phyloP scores from a whole-genome alignment of 2,888 invertebrate species.

The Melangyna quadrimaculata region DNA sequence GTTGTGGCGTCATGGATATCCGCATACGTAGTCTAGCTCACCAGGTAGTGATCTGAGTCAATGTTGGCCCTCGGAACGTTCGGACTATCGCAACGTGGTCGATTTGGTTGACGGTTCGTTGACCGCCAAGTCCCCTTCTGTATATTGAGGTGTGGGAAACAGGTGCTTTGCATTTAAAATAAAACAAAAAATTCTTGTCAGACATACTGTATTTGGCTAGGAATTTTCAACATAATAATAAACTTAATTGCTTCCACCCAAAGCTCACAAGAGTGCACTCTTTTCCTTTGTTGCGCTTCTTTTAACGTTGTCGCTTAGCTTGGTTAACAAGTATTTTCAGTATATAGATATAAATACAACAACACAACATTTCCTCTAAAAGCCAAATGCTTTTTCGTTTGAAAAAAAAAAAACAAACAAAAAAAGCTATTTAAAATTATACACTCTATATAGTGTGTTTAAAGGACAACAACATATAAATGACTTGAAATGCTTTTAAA shows the following conservation, averaged over 20 bases:
- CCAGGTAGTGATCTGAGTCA: too few relatives aligned
- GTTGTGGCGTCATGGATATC: too few relatives aligned
- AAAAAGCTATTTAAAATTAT: slow-evolving; percentile 37
- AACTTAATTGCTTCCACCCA: background rate
- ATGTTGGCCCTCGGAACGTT: too few relatives aligned
- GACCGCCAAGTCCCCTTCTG: too few relatives aligned
- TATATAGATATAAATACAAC: background rate
- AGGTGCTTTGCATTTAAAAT: background rate
- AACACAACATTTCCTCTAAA: background rate
- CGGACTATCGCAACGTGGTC: too few relatives aligned
- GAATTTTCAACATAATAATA: slow-evolving; percentile 2
- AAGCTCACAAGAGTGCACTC: slow-evolving; percentile 1
- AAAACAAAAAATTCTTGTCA: background rate
- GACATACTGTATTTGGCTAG: background rate
- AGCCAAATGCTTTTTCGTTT: background rate
- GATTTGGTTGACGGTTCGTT: too few relatives aligned
- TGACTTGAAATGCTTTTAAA: slow-evolving; percentile 13
- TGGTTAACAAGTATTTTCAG: background rate
- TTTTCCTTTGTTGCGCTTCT: background rate
- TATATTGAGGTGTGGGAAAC: too few relatives aligned
- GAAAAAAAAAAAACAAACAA: background rate
- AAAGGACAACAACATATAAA: slow-evolving; percentile 19
- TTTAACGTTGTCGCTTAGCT: background rate
- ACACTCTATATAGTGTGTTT: slow-evolving; percentile 31
- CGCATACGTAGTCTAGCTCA: too few relatives aligned